A percentile compares a stretch with the other conserved stretches of the same genome.
These are phyloP conservation scores for Drosophila jambulina DNA, from an alignment of 1,140 invertebrate genomes.

Conservation along the genomic window DNA sequence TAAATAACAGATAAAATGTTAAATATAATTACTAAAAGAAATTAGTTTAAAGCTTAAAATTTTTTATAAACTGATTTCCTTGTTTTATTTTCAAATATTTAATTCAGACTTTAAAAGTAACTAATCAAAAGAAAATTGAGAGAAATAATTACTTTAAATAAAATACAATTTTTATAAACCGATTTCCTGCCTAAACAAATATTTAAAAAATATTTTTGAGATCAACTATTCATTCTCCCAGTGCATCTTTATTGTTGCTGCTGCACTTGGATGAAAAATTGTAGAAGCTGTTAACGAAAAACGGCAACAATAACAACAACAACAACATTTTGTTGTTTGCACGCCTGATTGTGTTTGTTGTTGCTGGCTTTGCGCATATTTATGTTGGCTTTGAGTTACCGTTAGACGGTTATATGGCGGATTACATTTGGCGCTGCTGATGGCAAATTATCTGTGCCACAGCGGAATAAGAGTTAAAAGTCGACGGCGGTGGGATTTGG, in stretches of 20 bases:
- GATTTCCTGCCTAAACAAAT: neutral
- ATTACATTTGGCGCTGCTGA: conserved; percentile 78
- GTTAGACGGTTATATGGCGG: conserved; percentile 81
- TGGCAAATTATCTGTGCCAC: conserved; percentile 78
- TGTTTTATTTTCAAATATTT: too few species aligned
- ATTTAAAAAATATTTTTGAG: neutral
- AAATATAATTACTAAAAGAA: neutral
- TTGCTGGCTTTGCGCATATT: conserved; percentile 70
- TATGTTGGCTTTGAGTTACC: conserved; percentile 81
- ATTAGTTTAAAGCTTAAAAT: neutral
- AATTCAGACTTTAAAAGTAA: too few species aligned
- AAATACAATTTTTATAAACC: too few species aligned
- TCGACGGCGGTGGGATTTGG: neutral
- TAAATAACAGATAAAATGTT: too few species aligned
- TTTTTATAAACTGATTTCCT: too few species aligned
- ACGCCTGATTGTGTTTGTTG: conserved; percentile 64
- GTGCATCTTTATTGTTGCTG: conserved; percentile 44
- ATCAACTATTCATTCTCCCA: neutral
- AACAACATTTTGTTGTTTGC: conserved; percentile 59
- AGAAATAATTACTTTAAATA: too few species aligned
- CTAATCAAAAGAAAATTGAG: too few species aligned
- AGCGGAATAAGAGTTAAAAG: conserved; percentile 31
- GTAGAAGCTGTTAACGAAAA: conserved; percentile 78
- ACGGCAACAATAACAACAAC: conserved; percentile 23
- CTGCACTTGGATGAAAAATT: conserved; percentile 75